phyloP scores from a whole-genome alignment of 1,140 invertebrate species.

The Heterodera carotae region DNA sequence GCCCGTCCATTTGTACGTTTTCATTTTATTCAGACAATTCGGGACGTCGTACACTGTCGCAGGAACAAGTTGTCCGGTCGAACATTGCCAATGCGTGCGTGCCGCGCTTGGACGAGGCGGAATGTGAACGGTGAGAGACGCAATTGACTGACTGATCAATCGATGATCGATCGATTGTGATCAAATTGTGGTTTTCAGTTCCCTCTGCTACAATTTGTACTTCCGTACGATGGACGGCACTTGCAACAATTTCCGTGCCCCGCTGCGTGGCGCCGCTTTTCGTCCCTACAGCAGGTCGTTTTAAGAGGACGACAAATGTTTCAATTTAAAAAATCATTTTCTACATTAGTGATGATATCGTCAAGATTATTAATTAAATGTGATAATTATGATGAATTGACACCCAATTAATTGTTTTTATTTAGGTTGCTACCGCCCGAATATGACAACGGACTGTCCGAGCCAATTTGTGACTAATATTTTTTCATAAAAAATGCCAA shows the following conservation, averaged over 20 bases:
- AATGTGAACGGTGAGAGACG: conserved; percentile 55
- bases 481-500: not conserved
- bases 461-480: conserved; percentile 58
- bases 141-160: conserved; percentile 37
- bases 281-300: conserved; percentile 56
- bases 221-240: conserved; percentile 63
- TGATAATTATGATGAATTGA: too few relatives aligned
- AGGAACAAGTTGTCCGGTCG: conserved; percentile 55
- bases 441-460: conserved; percentile 61
- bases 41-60: conserved; percentile 54
- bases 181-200: not conserved
- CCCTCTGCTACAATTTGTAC: conserved; percentile 58
- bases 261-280: conserved; percentile 60
- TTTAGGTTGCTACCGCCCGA: conserved; percentile 61
- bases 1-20: too few relatives aligned
- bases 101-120: conserved; percentile 61
- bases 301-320: too few relatives aligned
- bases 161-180: conserved; percentile 21
- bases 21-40: conserved; percentile 48
- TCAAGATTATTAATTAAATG: conserved; percentile 16
- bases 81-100: conserved; percentile 65
- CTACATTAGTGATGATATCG: too few relatives aligned
- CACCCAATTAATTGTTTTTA: too few relatives aligned
- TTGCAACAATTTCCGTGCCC: conserved; percentile 58
- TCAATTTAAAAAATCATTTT: too few relatives aligned